phyloP scores from a whole-genome alignment of 2,113 vertebrate genomes.

The Notechis scutatus region DNA sequence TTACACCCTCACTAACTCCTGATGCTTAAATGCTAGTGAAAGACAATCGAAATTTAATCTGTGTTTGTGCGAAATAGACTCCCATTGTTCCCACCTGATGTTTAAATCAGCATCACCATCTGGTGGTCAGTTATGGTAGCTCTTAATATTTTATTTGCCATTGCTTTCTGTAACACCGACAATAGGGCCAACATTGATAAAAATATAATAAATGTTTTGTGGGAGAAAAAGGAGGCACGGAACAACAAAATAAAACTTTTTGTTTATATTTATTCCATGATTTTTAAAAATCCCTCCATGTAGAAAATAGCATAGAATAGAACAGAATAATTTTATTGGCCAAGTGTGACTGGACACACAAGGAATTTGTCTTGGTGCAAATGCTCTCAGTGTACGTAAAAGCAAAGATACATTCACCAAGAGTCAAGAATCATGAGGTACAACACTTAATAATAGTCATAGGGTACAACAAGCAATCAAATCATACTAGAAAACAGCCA shows the following conservation, averaged over 20 bases:
- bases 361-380: too few relatives aligned
- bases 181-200: background rate
- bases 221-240: background rate
- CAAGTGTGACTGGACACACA: too few relatives aligned
- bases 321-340: too few relatives aligned
- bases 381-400: too few relatives aligned
- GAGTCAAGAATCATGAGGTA: too few relatives aligned
- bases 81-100: background rate
- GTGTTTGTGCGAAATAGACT: background rate
- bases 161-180: background rate
- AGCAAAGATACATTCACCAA: too few relatives aligned
- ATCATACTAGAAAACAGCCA: too few relatives aligned
- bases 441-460: too few relatives aligned
- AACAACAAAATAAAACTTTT: background rate
- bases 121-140: background rate
- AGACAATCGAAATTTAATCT: background rate
- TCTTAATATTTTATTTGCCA: background rate
- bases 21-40: background rate
- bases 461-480: too few relatives aligned
- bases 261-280: background rate
- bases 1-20: background rate
- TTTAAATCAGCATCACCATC: slow-evolving; percentile 8
- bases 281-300: background rate
- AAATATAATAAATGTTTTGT: background rate
- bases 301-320: background rate